Percentiles rank a stretch among this genome's conserved stretches.
Evolutionary conservation across 92 coral and sea anemone genomes (phyloP).

Genomic region (Nematostella vectensis): DNA sequence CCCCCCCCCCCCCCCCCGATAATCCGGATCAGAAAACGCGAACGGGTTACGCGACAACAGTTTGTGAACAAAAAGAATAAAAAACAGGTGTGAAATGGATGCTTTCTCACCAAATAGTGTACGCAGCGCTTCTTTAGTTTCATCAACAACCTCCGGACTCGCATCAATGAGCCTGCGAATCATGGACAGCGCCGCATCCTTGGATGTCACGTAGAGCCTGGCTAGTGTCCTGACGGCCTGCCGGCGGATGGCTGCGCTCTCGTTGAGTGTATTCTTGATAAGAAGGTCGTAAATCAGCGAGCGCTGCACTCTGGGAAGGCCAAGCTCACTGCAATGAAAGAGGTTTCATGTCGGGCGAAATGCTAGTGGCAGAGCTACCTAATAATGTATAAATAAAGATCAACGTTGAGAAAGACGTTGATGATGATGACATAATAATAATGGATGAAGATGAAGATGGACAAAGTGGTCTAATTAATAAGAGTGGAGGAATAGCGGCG

Average conservation of each 20-base stretch:
- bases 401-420: background rate
- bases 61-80: too few species aligned
- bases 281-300: conserved; percentile 27
- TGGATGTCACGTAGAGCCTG: conserved; percentile 27
- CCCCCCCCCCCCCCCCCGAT: too few species aligned
- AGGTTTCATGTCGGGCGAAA: background rate
- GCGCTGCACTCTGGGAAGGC: conserved; percentile 40
- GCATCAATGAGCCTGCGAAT: conserved; percentile 60
- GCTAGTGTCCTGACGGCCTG: conserved; percentile 42
- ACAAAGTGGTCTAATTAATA: too few species aligned
- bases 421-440: background rate
- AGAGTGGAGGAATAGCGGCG: too few species aligned
- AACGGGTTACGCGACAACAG: too few species aligned
- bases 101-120: conserved; percentile 66
- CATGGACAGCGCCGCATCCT: conserved; percentile 43
- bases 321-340: conserved; percentile 32
- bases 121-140: conserved; percentile 42
- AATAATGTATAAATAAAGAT: background rate
- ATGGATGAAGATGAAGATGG: too few species aligned
- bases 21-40: too few species aligned
- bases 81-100: too few species aligned
- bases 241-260: conserved; percentile 11
- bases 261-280: conserved; percentile 26
- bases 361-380: background rate
- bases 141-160: conserved; percentile 33